Conservation (phyloP, 64 coral and sea anemone genomes). For the Exaiptasia diaphana region DNA sequence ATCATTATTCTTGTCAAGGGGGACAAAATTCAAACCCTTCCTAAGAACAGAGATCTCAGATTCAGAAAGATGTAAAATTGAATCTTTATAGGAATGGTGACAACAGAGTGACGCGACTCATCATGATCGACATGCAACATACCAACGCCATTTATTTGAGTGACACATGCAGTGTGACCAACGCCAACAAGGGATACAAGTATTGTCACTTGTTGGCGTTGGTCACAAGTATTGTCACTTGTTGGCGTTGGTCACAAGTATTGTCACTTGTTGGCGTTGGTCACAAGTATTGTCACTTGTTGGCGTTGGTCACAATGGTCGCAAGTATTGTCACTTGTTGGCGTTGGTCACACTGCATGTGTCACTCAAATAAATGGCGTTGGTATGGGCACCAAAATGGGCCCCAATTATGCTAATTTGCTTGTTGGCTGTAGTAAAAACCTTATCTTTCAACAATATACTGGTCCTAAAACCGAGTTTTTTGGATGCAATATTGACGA, state of each 20-base stretch:
- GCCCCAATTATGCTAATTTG: neutral
- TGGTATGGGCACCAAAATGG: neutral
- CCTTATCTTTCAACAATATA: neutral
- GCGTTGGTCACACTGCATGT: too few species aligned
- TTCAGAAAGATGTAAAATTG: conserved; percentile 28
- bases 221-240: too few species aligned
- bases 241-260: too few species aligned
- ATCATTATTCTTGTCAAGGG: conserved; percentile 1
- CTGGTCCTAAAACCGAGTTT: neutral
- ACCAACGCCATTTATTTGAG: neutral
- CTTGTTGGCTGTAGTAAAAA: neutral
- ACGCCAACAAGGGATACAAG: too few species aligned
- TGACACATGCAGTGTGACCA: too few species aligned
- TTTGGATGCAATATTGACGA: neutral
- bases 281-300: too few species aligned
- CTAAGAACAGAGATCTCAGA: conserved; percentile 42
- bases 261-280: too few species aligned
- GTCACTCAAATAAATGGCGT: neutral
- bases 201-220: too few species aligned
- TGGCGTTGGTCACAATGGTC: too few species aligned
- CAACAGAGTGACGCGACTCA: neutral
- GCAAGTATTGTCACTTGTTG: too few species aligned
- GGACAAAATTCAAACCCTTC: conserved; percentile 44
- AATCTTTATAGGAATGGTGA: neutral
- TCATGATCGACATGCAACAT: too few species aligned